Evolutionary conservation across 2,797 vertebrate genomes (phyloP), one percentile per base, ranked within the genome.

Genomic region (Pseudomugil gertrudae): DNA sequence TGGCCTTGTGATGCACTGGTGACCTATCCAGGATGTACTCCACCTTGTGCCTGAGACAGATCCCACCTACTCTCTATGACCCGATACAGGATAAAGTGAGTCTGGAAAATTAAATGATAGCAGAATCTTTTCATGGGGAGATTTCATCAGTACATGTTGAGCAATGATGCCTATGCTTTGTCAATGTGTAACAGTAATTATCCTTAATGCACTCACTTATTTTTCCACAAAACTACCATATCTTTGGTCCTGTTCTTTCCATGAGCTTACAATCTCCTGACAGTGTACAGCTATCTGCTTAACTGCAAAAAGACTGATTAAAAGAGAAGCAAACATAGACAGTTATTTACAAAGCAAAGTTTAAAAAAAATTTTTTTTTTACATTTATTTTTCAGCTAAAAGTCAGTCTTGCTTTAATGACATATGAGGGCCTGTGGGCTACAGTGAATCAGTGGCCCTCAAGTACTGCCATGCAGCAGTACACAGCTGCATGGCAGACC

Each of bases 401-500:
- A 82, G 66, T 69, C 73, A 68, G 84, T 74, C 77, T 79, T 62
- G 58, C 81, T 86, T 57, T 87, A 89, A 91, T 93, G 89, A 78
- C 84, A 87, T 90, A 73, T 80, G 57, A 78, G 72, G 86, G 76
- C 78, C 76, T 60, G 33, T 57, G 78, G 88, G 87, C 76, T 82
- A 70, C 74, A 72, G 87, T 87, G 88, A 91, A 88, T 92, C 89
- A 86, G 80, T 81, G 84, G 85, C 89, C 89, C 87, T 83, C 72
- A 76, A 85, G 84, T 84, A 63, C 76, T 87, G n/a, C n/a, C n/a
- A n/a, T n/a, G n/a, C n/a, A n/a, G n/a, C n/a, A n/a, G n/a, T 76
- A 63, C 79, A 81, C 75, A 77, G 84, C 80, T 71, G 73, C 81
- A 72, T 73, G 74, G 63, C 70, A 85, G 85, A 90, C 83, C 80